These are phyloP conservation scores for Xestia sexstrigata DNA, from an alignment of 2,888 invertebrate genomes.

Conservation along the genomic window DNA sequence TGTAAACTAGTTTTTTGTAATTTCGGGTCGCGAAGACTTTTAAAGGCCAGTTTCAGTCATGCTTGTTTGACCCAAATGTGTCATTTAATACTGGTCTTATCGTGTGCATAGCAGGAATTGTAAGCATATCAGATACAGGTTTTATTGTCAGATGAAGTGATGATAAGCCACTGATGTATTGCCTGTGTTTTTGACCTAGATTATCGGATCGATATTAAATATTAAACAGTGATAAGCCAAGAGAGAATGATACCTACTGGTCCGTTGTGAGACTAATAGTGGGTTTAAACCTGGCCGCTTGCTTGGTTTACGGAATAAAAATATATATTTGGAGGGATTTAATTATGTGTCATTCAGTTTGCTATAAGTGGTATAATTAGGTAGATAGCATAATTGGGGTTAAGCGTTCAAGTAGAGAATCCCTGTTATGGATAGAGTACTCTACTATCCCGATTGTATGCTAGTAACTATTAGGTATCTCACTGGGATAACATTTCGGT, in stretches of 20 bases:
- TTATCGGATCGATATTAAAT: background rate
- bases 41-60: background rate
- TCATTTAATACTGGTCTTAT: background rate
- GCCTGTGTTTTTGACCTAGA: conserved; percentile 37
- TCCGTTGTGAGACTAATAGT: background rate
- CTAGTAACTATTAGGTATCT: background rate
- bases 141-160: conserved; percentile 31
- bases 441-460: background rate
- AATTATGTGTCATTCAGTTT: background rate
- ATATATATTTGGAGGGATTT: background rate
- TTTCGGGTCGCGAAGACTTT: conserved; percentile 14
- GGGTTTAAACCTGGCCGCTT: background rate
- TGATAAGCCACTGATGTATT: conserved; percentile 42
- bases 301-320: background rate
- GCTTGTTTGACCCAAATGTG: background rate
- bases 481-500: too few species aligned
- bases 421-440: background rate
- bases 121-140: conserved; percentile 26
- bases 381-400: background rate
- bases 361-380: background rate
- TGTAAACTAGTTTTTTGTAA: conserved; percentile 21
- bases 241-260: background rate
- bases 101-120: conserved; percentile 24
- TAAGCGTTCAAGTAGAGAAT: background rate
- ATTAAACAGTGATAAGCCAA: background rate